Evolutionary conservation across 2,797 vertebrate species (phyloP).

Genomic region (Gambusia yucatana): DNA sequence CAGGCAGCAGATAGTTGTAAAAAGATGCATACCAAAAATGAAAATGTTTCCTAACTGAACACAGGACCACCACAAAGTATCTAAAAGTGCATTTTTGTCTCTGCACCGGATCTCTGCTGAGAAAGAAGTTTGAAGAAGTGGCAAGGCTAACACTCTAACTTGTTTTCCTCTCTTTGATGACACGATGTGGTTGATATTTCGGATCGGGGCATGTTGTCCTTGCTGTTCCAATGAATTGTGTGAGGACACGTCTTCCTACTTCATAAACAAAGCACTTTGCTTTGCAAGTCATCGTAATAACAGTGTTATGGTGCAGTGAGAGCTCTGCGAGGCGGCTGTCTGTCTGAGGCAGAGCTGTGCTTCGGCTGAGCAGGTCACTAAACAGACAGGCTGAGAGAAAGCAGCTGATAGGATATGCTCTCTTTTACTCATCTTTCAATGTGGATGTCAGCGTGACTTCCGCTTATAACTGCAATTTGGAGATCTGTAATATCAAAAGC

Average conservation of each 20-base stretch:
- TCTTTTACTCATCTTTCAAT: conserved; percentile 1
- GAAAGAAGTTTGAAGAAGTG: not conserved
- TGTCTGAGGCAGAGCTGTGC: not conserved
- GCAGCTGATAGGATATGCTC: not conserved
- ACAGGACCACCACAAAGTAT: not conserved
- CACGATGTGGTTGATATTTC: not conserved
- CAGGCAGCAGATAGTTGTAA: not conserved
- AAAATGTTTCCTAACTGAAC: not conserved
- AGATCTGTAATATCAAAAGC: not conserved
- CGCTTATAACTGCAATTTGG: not conserved
- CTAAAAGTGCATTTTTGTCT: not conserved
- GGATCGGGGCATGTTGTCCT: not conserved
- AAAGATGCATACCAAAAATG: not conserved
- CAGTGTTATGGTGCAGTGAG: not conserved
- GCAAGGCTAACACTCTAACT: not conserved
- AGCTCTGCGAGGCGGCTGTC: not conserved
- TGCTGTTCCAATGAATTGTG: not conserved
- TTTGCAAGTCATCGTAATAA: not conserved
- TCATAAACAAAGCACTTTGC: not conserved
- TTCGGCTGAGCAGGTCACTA: not conserved
- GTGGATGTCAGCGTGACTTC: not conserved
- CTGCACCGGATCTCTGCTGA: not conserved
- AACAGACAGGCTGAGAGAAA: not conserved
- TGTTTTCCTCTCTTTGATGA: not conserved
- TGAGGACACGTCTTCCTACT: not conserved